Evolutionary conservation across 2,797 vertebrate species (phyloP).

Genomic region (Valencia hispanica): DNA sequence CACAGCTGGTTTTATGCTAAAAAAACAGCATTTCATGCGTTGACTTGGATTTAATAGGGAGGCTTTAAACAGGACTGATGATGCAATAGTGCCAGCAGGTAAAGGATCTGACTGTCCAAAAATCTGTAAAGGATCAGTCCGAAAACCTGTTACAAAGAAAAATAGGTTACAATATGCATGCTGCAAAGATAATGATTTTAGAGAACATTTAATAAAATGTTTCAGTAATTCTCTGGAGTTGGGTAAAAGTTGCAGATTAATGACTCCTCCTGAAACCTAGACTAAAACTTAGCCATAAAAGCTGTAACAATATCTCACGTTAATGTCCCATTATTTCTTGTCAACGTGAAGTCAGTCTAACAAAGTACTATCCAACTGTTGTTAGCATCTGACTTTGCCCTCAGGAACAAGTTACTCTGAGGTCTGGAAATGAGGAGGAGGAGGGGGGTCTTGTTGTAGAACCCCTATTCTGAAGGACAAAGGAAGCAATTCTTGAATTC

Average conservation of each 20-base stretch:
- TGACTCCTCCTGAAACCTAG: background rate
- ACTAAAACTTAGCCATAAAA: background rate
- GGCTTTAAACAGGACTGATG: constrained; percentile 17
- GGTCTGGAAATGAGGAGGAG: no score
- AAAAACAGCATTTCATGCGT: constrained; percentile 40
- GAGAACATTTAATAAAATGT: no score
- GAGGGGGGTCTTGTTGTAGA: no score
- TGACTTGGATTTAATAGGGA: constrained; percentile 26
- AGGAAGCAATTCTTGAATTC: no score
- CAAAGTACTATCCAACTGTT: no score
- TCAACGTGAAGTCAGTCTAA: no score
- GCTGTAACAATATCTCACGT: no score
- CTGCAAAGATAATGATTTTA: background rate
- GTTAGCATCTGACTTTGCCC: no score
- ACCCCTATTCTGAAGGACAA: no score
- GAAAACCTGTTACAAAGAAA: constrained; percentile 22
- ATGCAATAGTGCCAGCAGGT: background rate
- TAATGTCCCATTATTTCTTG: no score
- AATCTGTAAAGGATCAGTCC: no score
- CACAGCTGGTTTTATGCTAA: constrained; percentile 24
- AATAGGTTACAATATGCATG: background rate
- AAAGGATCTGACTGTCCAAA: constrained; percentile 17
- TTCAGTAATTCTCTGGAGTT: background rate
- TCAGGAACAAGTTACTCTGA: no score
- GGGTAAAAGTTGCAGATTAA: background rate